Conservation (phyloP, 2,888 invertebrate species). For the Reticulitermes lucifugus region DNA sequence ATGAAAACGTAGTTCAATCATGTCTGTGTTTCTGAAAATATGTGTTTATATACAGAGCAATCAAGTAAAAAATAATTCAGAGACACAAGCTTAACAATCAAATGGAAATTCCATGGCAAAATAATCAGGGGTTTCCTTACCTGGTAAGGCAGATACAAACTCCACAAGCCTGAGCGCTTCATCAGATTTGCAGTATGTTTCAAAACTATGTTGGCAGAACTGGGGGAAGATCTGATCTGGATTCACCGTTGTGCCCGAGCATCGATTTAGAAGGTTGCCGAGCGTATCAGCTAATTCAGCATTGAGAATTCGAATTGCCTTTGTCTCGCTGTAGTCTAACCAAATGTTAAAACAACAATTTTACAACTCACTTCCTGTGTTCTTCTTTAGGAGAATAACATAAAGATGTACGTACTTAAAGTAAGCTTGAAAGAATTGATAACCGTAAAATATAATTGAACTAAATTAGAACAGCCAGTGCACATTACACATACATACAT, state of each 20-base stretch:
- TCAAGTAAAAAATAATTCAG: too few species aligned
- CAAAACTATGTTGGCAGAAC: background rate
- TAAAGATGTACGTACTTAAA: too few species aligned
- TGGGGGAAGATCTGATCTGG: conserved; percentile 78
- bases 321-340: conserved; percentile 86
- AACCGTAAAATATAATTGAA: too few species aligned
- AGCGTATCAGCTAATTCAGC: conserved; percentile 91
- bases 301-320: conserved; percentile 82
- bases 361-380: background rate
- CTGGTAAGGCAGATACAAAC: conserved; percentile 4
- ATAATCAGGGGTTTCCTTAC: background rate
- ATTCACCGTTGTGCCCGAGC: conserved; percentile 82
- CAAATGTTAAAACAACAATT: background rate
- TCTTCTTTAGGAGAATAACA: too few species aligned
- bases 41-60: too few species aligned
- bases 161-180: conserved; percentile 12
- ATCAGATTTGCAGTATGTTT: background rate
- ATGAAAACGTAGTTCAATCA: too few species aligned
- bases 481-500: too few species aligned
- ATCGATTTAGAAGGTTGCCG: conserved; percentile 90
- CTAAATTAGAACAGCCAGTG: too few species aligned
- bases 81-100: too few species aligned
- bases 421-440: too few species aligned
- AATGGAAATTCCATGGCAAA: too few species aligned
- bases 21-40: too few species aligned